Percentiles rank a stretch among this genome's conserved stretches.
Evolutionary conservation across 2,797 vertebrate genomes (phyloP).

Genomic region (Peromyscus aztecus): DNA sequence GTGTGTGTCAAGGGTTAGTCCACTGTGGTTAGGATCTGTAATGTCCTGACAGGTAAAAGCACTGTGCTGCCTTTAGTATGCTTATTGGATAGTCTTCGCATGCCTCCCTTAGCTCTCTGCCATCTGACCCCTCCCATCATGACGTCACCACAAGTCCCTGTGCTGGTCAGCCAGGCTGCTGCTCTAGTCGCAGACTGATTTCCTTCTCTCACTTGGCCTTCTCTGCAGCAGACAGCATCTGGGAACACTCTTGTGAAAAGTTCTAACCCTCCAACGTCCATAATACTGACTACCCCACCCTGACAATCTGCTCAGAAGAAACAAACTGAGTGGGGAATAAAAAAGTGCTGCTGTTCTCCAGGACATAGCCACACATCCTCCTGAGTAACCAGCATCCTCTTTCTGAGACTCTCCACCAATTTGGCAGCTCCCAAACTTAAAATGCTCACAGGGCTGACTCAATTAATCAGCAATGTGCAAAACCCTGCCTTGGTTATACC

Average conservation of each 20-base stretch:
- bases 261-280: neutral
- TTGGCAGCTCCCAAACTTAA: constrained; percentile 6
- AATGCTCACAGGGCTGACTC: constrained; percentile 30
- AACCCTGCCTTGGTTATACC: neutral
- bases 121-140: neutral
- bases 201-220: neutral
- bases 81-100: neutral
- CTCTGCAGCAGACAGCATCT: neutral
- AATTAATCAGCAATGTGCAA: neutral
- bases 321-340: neutral
- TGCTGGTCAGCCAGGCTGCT: neutral
- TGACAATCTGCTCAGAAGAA: neutral
- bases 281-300: neutral
- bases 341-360: neutral
- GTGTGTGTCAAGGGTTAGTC: neutral
- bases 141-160: neutral
- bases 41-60: neutral
- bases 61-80: neutral
- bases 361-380: neutral
- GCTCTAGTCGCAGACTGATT: neutral
- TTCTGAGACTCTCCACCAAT: neutral
- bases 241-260: neutral
- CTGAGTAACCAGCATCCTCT: neutral
- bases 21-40: neutral
- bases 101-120: neutral